Base-by-base conservation (phyloP, 2,797 vertebrate genomes). In the Anniella stebbinsi region DNA sequence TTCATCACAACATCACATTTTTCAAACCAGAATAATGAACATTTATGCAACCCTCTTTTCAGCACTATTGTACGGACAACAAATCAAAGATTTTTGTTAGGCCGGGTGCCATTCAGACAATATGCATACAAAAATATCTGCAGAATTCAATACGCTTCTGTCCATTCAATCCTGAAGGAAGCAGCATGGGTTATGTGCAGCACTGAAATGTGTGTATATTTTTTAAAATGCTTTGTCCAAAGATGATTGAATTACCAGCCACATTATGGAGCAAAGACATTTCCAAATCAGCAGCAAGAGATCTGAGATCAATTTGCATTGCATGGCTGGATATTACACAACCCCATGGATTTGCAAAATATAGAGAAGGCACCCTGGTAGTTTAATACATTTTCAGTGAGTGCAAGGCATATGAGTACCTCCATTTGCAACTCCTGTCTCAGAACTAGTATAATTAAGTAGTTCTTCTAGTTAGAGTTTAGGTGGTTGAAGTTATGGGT, bases 201-300 rank as follows among this genome's bases (percentile, higher is more conserved):
- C 78, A 54, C 18, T 41, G 25, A 67, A 82, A 90, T 57, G 33
- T 17, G 33, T 18, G 36, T 13, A 15, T 67, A 18, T 67, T 25
- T 25, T 28, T 25, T 45, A 28, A 12, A 77, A 51, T 15, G 11
- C 25, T 23, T 25, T 87, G 78, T 82, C 54, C 77, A 86, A 66
- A 38, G 77, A n/a, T 28, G 38, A 82, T 13, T 83, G 21, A 51
- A 57, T 73, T 83, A 75, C 41, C 63, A 45, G 7, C 69, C n/a
- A 77, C 54, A 77, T 82, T 54, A 87, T 21, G 48, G 51, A 54
- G 85, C 41, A 51, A 72, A 90, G 54, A n/a, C 36, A 69, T 67
- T 90, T 87, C 72, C 45, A 87, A 66, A 66, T 82, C 76, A 76
- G 60, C 38, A 38, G 69, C 51, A 72, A 72, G 83, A 45, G 30